Percentiles rank a stretch among this genome's conserved stretches.
phyloP scores from a whole-genome alignment of 2,797 vertebrate species.

The Synanceia verrucosa region DNA sequence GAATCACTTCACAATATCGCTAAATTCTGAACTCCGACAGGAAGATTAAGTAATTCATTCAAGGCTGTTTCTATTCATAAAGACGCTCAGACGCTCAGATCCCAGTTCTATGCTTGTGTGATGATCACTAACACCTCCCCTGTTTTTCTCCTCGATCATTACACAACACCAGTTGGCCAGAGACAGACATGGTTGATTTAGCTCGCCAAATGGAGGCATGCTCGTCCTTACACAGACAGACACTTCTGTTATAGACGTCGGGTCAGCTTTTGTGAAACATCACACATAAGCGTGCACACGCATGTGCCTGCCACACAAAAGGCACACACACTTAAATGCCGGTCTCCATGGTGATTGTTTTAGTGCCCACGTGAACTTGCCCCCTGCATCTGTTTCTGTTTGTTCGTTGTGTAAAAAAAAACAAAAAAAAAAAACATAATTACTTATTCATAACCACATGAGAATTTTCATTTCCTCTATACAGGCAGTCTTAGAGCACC shows the following conservation, averaged over 20 bases:
- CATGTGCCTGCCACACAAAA: conserved; percentile 30
- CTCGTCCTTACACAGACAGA: conserved; percentile 43
- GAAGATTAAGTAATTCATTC: conserved; percentile 30
- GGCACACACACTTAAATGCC: conserved; percentile 53
- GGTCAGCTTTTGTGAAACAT: conserved; percentile 63
- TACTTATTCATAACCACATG: conserved; percentile 71
- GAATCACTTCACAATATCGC: not conserved
- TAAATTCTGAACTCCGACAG: not conserved
- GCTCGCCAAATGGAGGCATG: conserved; percentile 76
- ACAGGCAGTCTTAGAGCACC: conserved; percentile 23
- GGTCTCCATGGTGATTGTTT: conserved; percentile 86
- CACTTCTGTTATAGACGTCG: conserved; percentile 57
- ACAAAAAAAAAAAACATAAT: conserved; percentile 20
- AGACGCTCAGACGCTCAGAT: conserved; percentile 38
- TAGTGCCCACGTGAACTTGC: conserved; percentile 79
- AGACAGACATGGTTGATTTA: conserved; percentile 53
- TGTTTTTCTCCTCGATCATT: conserved; percentile 53
- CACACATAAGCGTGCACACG: conserved; percentile 45
- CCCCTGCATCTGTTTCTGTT: conserved; percentile 82
- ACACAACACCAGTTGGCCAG: conserved; percentile 73
- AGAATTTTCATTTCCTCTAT: conserved; percentile 55
- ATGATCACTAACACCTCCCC: conserved; percentile 59
- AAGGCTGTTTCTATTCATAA: conserved; percentile 30
- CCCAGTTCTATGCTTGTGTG: conserved; percentile 33
- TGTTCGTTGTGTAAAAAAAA: conserved; percentile 58